A percentile compares a stretch with the other conserved stretches of the same genome.
Evolutionary conservation across 2,113 vertebrate species (phyloP).

Genomic region (Mormoops blainvillei): DNA sequence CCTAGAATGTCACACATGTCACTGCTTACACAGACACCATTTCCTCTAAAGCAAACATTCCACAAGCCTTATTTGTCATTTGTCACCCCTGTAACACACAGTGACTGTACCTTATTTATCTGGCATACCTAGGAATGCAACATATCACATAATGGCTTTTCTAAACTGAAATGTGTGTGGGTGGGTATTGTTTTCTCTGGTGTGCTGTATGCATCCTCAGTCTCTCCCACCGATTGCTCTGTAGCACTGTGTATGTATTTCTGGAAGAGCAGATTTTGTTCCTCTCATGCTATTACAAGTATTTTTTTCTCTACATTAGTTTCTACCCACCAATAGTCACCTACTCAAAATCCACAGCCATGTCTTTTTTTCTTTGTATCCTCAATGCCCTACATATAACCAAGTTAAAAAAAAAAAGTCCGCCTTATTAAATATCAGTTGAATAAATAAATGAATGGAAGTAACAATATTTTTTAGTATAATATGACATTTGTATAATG

Average conservation of each 20-base stretch:
- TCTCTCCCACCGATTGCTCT: neutral
- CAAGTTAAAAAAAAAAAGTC: neutral
- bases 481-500: neutral
- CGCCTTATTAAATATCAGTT: neutral
- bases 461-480: neutral
- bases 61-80: neutral
- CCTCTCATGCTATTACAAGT: neutral
- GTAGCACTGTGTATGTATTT: neutral
- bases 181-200: neutral
- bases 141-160: neutral
- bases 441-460: neutral
- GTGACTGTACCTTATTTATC: neutral
- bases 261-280: neutral
- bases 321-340: neutral
- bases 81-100: neutral
- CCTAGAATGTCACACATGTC: neutral
- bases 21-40: neutral
- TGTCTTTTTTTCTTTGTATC: neutral
- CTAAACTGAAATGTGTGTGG: neutral
- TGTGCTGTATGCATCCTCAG: neutral
- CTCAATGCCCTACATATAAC: neutral
- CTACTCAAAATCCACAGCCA: neutral
- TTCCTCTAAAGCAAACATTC: neutral
- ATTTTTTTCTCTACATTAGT: neutral
- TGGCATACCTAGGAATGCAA: neutral